Conservation (phyloP, 2,888 invertebrate species). For the Catocala nupta region DNA sequence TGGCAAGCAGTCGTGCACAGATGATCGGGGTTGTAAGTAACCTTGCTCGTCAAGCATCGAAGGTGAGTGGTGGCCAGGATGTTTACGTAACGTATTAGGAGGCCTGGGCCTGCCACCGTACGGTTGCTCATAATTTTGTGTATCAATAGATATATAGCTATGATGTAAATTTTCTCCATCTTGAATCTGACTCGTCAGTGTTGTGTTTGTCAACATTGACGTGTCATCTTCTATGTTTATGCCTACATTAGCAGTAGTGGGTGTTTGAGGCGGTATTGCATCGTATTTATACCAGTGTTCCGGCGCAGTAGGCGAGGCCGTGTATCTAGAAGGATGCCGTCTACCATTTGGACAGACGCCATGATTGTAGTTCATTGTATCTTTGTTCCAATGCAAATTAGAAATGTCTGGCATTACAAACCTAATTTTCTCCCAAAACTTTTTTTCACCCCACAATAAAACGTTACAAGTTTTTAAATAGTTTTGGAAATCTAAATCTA, state of each 20-base stretch:
- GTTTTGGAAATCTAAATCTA: conserved; percentile 92
- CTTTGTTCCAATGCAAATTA: conserved; percentile 89
- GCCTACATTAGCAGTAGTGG: conserved; percentile 83
- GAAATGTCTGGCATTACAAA: conserved; percentile 93
- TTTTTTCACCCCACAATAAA: conserved; percentile 93
- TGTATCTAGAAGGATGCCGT: conserved; percentile 89
- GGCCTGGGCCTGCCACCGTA: conserved; percentile 81
- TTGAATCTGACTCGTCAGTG: conserved; percentile 88
- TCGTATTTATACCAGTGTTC: conserved; percentile 91
- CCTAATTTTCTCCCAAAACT: conserved; percentile 96
- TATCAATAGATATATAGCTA: conserved; percentile 90
- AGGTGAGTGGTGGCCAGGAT: conserved; percentile 78
- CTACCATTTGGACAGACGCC: conserved; percentile 86
- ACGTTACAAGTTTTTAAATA: conserved; percentile 91
- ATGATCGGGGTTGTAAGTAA: conserved; percentile 85
- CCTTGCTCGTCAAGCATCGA: conserved; percentile 85
- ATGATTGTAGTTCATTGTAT: conserved; percentile 85
- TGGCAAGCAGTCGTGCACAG: conserved; percentile 83
- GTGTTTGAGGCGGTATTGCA: conserved; percentile 87
- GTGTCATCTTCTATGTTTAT: conserved; percentile 88
- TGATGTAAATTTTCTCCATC: conserved; percentile 89
- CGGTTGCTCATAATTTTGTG: conserved; percentile 85
- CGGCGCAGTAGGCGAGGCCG: conserved; percentile 91
- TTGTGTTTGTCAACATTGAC: conserved; percentile 88
- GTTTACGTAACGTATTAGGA: conserved; percentile 81